Evolutionary conservation across 2,888 invertebrate species (phyloP), one percentile per base, ranked within the genome.

Genomic region (Salpingus planirostris): DNA sequence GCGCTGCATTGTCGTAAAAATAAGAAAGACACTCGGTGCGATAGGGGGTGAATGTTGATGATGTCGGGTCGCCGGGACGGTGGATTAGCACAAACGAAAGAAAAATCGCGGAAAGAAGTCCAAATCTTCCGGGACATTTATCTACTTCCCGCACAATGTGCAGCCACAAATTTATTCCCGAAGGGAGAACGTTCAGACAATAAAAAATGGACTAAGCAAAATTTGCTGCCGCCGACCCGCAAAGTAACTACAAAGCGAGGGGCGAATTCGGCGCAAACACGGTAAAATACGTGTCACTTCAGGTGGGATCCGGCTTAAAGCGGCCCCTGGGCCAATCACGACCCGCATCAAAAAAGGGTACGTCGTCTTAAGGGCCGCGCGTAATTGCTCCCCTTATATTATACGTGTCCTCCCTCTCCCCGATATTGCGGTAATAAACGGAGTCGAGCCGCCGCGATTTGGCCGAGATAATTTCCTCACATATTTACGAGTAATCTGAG

Each of bases 221-320:
- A 43, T 47, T 44, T 42, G 44, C 24, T 32, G 29, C 26, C n/a
- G 18, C n/a, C n/a, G n/a, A n/a, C n/a, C n/a, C n/a, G n/a, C n/a
- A n/a, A n/a, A n/a, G n/a, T 23, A 31, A 36, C 36, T 40, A 43
- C 42, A 44, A 39, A 43, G 31, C 27, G 27, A 28, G 7, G n/a
- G n/a, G n/a, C n/a, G n/a, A n/a, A 18, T 18, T 18, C 18, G 8
- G 5, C 25, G 39, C 33, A 39, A 42, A 38, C 32, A 40, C 38
- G 41, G 48, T 43, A 46, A 44, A 48, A 40, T 44, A 47, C 47
- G 46, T 46, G 46, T 48, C 47, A 42, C 44, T 45, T 49, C 43
- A n/a, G n/a, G n/a, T n/a, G n/a, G n/a, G n/a, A n/a, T n/a, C n/a
- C n/a, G n/a, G n/a, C n/a, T n/a, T n/a, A n/a, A n/a, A n/a, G n/a